These are phyloP conservation scores for Phalera bucephala DNA, from an alignment of 2,888 invertebrate genomes.

Conservation along the genomic window DNA sequence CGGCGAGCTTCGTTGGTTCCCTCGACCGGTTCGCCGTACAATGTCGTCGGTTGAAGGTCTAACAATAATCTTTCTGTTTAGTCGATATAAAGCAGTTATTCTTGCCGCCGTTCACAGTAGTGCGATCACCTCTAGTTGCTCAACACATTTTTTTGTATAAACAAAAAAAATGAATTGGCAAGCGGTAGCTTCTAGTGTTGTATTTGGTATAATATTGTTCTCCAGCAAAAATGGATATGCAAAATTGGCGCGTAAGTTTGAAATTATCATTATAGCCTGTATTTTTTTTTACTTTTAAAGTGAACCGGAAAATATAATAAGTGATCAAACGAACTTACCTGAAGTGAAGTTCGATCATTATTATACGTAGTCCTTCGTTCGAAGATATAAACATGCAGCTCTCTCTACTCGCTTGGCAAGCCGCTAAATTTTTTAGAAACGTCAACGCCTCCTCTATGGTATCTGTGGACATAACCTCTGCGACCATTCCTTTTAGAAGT, in stretches of 20 bases:
- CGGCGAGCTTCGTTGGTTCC: conserved; percentile 12
- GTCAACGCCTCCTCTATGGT: no score
- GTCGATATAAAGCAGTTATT: conserved; percentile 62
- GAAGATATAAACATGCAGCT: no score
- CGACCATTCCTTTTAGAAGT: no score
- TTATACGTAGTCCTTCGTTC: no score
- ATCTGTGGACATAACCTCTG: no score
- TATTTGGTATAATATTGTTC: conserved; percentile 39
- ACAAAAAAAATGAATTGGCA: conserved; percentile 48
- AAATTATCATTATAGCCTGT: no score
- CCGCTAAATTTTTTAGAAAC: no score
- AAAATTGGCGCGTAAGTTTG: conserved; percentile 64
- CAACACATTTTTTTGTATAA: conserved; percentile 30
- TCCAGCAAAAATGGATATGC: conserved; percentile 44
- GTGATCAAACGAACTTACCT: no score
- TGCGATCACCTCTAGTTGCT: conserved; percentile 44
- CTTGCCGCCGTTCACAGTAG: conserved; percentile 43
- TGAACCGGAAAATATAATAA: no score
- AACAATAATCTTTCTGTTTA: conserved; percentile 49
- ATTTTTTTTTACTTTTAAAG: no score
- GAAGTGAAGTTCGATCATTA: no score
- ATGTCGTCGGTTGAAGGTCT: conserved; percentile 49
- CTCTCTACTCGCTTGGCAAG: no score
- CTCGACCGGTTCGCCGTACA: conserved; percentile 30
- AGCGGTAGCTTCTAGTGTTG: conserved; percentile 30